Conservation (phyloP, 2,888 invertebrate genomes). For the Aelia acuminata region DNA sequence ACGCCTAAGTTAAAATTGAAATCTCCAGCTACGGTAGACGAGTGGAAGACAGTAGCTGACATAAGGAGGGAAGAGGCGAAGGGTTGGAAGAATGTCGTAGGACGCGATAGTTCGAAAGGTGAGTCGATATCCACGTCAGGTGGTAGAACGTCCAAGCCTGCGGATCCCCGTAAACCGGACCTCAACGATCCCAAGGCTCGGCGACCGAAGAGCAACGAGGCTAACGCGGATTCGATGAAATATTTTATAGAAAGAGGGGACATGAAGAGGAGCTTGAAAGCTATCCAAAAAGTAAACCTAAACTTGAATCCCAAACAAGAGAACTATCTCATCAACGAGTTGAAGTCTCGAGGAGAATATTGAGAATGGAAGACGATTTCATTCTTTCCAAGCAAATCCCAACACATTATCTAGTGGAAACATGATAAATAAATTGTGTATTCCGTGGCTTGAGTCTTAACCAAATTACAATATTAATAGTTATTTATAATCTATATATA, state of each 20-base stretch:
- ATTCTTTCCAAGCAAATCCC: not conserved
- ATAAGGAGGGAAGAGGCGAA: not conserved
- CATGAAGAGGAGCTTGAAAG: not conserved
- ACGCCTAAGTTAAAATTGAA: not conserved
- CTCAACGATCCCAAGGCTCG: not conserved
- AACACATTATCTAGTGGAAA: not conserved
- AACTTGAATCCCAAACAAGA: not conserved
- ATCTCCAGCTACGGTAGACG: not conserved
- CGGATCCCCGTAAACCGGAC: not conserved
- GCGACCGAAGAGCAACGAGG: not conserved
- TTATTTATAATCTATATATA: too few species aligned
- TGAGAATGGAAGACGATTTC: not conserved
- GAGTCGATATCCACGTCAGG: not conserved
- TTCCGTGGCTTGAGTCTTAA: too few species aligned
- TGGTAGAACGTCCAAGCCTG: not conserved
- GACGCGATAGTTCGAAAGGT: not conserved
- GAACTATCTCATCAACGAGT: not conserved
- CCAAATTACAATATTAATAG: too few species aligned
- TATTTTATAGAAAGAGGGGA: not conserved
- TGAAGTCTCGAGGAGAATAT: not conserved
- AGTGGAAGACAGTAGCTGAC: slow-evolving; percentile 26
- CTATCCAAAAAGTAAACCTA: not conserved
- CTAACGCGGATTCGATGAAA: not conserved
- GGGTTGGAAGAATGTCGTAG: not conserved
- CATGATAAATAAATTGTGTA: too few species aligned